phyloP scores from a whole-genome alignment of 2,888 invertebrate genomes.

The Allolobophora icterica region DNA sequence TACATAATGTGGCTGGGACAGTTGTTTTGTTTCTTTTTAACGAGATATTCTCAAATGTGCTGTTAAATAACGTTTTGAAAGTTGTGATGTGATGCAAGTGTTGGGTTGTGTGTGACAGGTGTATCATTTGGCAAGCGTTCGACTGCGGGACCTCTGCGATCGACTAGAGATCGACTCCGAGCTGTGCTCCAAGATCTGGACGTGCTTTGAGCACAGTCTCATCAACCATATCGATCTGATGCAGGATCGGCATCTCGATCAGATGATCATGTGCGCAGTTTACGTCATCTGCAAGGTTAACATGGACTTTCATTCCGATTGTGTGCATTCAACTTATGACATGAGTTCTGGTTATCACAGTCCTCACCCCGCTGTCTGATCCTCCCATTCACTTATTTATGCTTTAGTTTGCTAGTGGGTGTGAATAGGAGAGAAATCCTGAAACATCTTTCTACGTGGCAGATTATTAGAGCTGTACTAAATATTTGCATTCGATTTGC shows the following conservation, averaged over 20 bases:
- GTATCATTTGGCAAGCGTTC: conserved; percentile 88
- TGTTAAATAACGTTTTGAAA: too few species aligned
- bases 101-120: conserved; percentile 72
- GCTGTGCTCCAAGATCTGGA: conserved; percentile 84
- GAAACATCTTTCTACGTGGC: not conserved
- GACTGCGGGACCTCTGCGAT: conserved; percentile 87
- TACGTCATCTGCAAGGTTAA: conserved; percentile 88
- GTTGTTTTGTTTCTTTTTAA: too few species aligned
- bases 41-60: too few species aligned
- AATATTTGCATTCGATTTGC: too few species aligned
- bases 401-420: not conserved
- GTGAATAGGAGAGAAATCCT: not conserved
- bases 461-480: too few species aligned
- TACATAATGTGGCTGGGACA: too few species aligned
- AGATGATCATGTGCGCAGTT: conserved; percentile 95
- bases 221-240: conserved; percentile 83
- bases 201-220: conserved; percentile 89
- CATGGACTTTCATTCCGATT: not conserved
- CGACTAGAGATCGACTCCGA: conserved; percentile 76
- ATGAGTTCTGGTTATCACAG: not conserved
- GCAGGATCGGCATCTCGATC: conserved; percentile 93
- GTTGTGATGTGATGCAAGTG: not conserved
- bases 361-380: not conserved
- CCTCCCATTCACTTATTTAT: not conserved
- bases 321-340: not conserved